Conservation (phyloP, 1,140 invertebrate genomes). For the Drosophila melanogaster region Release_6_plus_ISO1_MT NC_004354.4:7589501-7590000, state of each 20-base stretch:
- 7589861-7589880: too few relatives aligned
- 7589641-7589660: conserved; percentile 68
- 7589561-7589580: conserved; percentile 57
- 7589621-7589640: conserved; percentile 30
- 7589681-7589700: conserved; percentile 49
- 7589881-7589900: too few relatives aligned
- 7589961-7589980: conserved; percentile 18
- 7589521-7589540: conserved; percentile 73
- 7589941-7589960: conserved; percentile 15
- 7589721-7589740: conserved; percentile 9
- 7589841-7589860: too few relatives aligned
- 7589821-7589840: too few relatives aligned
- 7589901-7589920: background rate
- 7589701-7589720: conserved; percentile 69
- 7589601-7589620: background rate
- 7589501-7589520: conserved; percentile 39
- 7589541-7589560: conserved; percentile 1
- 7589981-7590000: conserved; percentile 26
- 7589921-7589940: conserved; percentile 12
- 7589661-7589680: conserved; percentile 65
- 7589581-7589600: background rate
- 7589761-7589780: too few relatives aligned
- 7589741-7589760: background rate
- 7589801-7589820: too few relatives aligned
- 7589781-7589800: too few relatives aligned